phyloP scores from a whole-genome alignment of 2,888 invertebrate species.

The Eilema sororculum region DNA sequence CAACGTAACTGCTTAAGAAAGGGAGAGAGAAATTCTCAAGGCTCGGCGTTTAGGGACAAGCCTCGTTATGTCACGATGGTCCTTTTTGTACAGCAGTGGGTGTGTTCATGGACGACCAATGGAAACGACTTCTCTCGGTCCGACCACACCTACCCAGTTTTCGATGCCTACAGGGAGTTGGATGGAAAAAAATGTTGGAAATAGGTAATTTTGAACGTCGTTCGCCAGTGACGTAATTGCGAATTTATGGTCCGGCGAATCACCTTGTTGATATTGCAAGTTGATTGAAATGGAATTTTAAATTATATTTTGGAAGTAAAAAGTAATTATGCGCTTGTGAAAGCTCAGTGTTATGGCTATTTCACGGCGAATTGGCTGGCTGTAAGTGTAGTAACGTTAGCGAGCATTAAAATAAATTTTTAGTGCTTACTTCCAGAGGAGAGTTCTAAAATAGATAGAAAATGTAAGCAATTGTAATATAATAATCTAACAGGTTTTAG shows the following conservation, averaged over 20 bases:
- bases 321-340: constrained; percentile 16
- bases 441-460: background rate
- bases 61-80: constrained; percentile 61
- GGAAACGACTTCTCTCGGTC: constrained; percentile 67
- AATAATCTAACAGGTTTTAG: too few species aligned
- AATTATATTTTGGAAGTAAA: constrained; percentile 41
- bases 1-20: constrained; percentile 74
- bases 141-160: constrained; percentile 82
- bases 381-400: background rate
- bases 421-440: background rate
- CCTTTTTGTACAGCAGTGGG: constrained; percentile 79
- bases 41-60: constrained; percentile 73
- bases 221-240: constrained; percentile 81
- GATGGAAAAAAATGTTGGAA: constrained; percentile 78
- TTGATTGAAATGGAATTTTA: constrained; percentile 57
- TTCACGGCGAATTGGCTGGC: background rate
- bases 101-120: constrained; percentile 76
- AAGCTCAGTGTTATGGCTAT: constrained; percentile 12
- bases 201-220: constrained; percentile 83
- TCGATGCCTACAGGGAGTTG: constrained; percentile 85
- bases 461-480: background rate
- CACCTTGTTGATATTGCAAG: constrained; percentile 49
- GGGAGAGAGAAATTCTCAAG: constrained; percentile 85
- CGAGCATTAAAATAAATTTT: background rate
- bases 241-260: constrained; percentile 70